Evolutionary conservation across 2,888 invertebrate genomes (phyloP), one percentile per base, ranked within the genome.

Genomic region (Galerucella calmariensis): DNA sequence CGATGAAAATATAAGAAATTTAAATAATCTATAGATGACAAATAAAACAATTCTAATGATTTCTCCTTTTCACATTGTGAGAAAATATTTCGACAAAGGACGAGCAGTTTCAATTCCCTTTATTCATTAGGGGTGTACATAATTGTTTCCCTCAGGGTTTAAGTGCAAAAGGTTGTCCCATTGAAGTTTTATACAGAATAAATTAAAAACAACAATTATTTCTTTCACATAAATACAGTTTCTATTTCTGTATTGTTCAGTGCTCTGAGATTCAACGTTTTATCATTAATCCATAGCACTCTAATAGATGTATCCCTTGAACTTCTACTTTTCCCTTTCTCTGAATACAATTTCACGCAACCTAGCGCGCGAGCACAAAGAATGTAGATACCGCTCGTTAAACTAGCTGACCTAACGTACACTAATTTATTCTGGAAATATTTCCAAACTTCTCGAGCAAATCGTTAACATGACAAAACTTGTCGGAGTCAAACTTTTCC

Each of bases 71-170:
- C 27, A 27, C 20, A 27, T 24, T 59, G 9, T 20, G 59, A 59
- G 14, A 59, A 27, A 12, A 27, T 59, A 20, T 27, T 59, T 27
- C 8, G n/a, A 27, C 12, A 20, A 59, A 20, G 12, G 59, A 10
- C 6, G 12, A 27, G 14, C 27, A 59, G 14, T 24, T 59, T 27
- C 20, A 59, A 24, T 27, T 27, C 59, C 59, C 59, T 20, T 27
- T 12, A 11, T 59, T 59, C 59, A 59, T 59, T 59, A 59, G 20
- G 24, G 58, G 58, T 58, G 58, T 59, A 14, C 27, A 59, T 59
- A 59, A 59, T 27, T 59, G 20, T 27, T 27, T 10, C 8, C 24
- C 20, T 20, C 20, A 16, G 14, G 27, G 59, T 0, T 20, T 27
- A 16, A 58, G 16, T 58, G 16, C 16, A 12, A 11, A 24, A 59